Conservation (phyloP, 2,113 vertebrate genomes). For the Grallaria varia region DNA sequence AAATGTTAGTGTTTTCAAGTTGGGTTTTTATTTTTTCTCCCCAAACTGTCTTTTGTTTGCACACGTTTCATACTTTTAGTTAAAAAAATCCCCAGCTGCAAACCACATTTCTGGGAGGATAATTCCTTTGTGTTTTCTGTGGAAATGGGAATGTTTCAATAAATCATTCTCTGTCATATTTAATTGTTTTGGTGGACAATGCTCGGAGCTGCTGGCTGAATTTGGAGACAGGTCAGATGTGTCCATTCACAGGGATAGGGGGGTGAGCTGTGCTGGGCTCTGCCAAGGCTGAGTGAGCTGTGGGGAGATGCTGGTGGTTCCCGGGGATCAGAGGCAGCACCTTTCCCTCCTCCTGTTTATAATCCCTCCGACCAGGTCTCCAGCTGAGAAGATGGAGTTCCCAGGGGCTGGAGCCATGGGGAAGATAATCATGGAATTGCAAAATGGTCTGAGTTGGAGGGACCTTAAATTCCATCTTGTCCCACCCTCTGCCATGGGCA, state of each 20-base stretch:
- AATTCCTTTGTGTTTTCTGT: not conserved
- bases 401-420: not conserved
- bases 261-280: not conserved
- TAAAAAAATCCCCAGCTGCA: not conserved
- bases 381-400: not conserved
- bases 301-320: not conserved
- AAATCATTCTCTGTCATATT: not conserved
- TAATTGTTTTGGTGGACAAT: not conserved
- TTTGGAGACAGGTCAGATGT: not conserved
- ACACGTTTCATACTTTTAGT: not conserved
- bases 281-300: not conserved
- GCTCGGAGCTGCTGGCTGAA: not conserved
- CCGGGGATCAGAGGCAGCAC: not conserved
- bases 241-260: not conserved
- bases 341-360: not conserved
- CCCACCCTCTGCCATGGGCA: not conserved
- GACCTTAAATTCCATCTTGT: not conserved
- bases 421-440: not conserved
- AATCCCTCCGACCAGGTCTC: not conserved
- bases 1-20: not conserved
- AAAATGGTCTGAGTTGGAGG: not conserved
- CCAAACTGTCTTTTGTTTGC: not conserved
- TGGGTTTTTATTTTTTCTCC: not conserved
- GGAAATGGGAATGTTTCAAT: not conserved
- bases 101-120: not conserved